Evolutionary conservation across 2,113 vertebrate genomes (phyloP).

Genomic region (Suncus etruscus): DNA sequence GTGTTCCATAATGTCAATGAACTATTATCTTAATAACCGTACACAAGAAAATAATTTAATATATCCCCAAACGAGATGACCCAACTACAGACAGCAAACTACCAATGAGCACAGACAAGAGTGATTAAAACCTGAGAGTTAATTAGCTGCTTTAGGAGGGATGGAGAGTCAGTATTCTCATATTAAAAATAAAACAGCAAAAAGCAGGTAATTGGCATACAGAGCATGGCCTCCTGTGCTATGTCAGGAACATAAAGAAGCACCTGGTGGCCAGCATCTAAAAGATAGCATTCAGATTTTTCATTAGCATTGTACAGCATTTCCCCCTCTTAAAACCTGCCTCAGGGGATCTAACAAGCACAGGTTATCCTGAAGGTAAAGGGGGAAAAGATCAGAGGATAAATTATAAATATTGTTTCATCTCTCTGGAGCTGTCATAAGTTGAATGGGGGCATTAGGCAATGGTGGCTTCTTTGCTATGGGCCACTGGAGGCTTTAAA

Average conservation of each 20-base stretch:
- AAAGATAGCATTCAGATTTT: conserved; percentile 17
- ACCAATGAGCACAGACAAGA: neutral
- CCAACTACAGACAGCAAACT: neutral
- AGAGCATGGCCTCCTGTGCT: neutral
- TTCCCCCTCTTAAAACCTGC: conserved; percentile 44
- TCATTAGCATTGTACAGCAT: conserved; percentile 76
- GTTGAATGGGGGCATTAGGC: neutral
- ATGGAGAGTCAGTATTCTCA: neutral
- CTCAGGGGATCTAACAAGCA: conserved; percentile 39
- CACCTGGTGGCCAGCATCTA: neutral
- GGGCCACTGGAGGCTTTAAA: neutral
- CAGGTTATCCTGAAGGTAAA: conserved; percentile 65
- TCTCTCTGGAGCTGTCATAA: conserved; percentile 14
- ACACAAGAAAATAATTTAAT: neutral
- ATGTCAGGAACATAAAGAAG: conserved; percentile 43
- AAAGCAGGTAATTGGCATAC: neutral
- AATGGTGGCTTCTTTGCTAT: neutral
- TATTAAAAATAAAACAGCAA: neutral
- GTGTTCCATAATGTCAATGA: conserved; percentile 21
- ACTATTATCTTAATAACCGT: conserved; percentile 19
- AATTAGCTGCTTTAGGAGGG: neutral
- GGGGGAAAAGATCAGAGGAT: conserved; percentile 61
- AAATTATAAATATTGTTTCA: conserved; percentile 61
- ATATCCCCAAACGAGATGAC: neutral
- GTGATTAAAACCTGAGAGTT: neutral